Base-by-base conservation (phyloP, 92 coral and sea anemone genomes). In the Siderastrea radians region DNA sequence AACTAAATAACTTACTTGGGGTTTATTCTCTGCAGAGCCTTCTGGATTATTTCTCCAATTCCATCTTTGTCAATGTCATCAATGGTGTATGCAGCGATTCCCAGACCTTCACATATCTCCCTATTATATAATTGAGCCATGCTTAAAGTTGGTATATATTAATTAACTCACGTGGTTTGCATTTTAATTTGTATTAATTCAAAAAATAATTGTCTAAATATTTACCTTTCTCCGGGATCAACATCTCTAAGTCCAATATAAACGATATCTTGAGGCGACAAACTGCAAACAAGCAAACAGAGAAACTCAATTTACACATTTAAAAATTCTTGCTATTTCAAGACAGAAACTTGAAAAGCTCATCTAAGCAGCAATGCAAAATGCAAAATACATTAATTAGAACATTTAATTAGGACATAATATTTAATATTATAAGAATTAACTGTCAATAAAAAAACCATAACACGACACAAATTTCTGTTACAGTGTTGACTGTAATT, bases 11-110 rank as follows among this genome's bases (percentile, higher is more conserved):
- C 96, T 45, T 83, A 95, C 98, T 86, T 77, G 13, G 98, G 98
- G 76, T 93, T 95, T 59, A 95, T 95, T 72, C 61, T 84, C 14
- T 93, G 84, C 50, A 95, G 75, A 44, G 96, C 91, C 80, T 83
- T 87, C 10, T 87, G 83, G 68, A 95, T 79, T 48, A 94, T 86
- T 16, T 46, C 81, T 26, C 92, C 93, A 70, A 95, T 93, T 14
- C 98, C 98, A 54, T 83, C 79, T 79, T 95, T 93, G 87, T 95
- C 96, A 88, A 95, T 88, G 66, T 95, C 96, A 61, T 91, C 92
- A 84, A 95, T 93, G 50, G 79, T 86, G 75, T 84, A 95, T 43
- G 93, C 85, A 64, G 88, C 92, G 19, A 93, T 90, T 15, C 98
- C 98, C 66, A 95, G 92, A 3, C 82, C 47, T 15, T 95, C 81